Evolutionary conservation across 2,888 invertebrate species (phyloP), one percentile per base, ranked within the genome.

Genomic region (Sinotaia quadrata): DNA sequence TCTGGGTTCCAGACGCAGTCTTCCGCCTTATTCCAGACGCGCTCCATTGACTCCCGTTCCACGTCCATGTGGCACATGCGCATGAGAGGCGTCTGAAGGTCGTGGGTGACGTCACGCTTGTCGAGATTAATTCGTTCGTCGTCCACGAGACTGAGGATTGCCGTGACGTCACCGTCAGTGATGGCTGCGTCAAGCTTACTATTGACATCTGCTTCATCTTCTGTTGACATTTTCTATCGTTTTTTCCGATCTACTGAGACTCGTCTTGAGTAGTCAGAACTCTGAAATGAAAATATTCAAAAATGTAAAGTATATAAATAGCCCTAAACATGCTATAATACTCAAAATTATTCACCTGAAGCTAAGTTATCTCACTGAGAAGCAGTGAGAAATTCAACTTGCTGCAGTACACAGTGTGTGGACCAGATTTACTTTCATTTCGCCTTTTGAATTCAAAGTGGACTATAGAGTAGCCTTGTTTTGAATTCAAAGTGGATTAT

Each of bases 81-180:
- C 82, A 84, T 84, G 10, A 83, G 62, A 7, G 79, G 65, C 29
- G 81, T 84, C 61, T 81, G 79, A 15, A 82, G 69, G 51, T 80
- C 82, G 66, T 82, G 80, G 5, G 75, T 74, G 47, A 76, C 71
- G 72, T 84, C 82, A 58, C 80, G 75, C 34, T 70, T 67, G 63
- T 84, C 75, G 7, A 82, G 72, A 65, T 82, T 74, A 47, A 82
- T 67, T 36, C 71, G 71, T n/a, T 66, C 66, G 44, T 75, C 74
- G 36, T 70, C 66, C 10, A 82, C 36, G n/a, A 77, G 37, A 21
- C 52, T 27, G 36, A 76, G 41, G 15, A 78, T 74, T 5, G 57
- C 56, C 5, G 69, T 62, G 2, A 72, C 54, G 59, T 80, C 75
- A 37, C 69, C 68, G 4, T 67, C 63, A 24, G 66, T 60, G 10